Percentiles rank a stretch among this genome's conserved stretches.
Conservation (phyloP, 2,888 invertebrate species). For the Idaea dimidiata region DNA sequence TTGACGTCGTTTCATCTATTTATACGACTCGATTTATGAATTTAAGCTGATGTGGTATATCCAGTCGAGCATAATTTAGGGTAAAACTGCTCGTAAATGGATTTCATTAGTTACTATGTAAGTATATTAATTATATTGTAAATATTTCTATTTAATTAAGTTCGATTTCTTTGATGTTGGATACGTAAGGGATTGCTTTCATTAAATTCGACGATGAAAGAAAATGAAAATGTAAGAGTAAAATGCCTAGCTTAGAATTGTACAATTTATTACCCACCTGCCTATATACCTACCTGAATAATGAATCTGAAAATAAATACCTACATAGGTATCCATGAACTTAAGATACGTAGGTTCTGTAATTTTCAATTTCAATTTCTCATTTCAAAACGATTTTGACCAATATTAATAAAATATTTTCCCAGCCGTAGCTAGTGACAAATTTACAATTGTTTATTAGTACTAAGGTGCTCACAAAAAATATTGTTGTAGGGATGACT, state of each 20-base stretch:
- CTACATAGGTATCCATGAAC: too few relatives aligned
- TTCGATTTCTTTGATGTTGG: not conserved
- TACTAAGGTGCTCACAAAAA: not conserved
- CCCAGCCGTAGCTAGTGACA: not conserved
- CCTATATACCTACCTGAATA: too few relatives aligned
- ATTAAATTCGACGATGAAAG: not conserved
- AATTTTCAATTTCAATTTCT: too few relatives aligned
- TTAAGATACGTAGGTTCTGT: too few relatives aligned
- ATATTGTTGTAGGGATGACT: not conserved
- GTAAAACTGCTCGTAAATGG: not conserved
- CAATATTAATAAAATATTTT: too few relatives aligned
- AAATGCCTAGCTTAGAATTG: not conserved
- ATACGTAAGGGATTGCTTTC: not conserved
- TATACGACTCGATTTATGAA: too few relatives aligned
- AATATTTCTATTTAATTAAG: not conserved
- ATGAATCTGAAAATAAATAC: too few relatives aligned
- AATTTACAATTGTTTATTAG: not conserved
- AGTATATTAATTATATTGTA: not conserved
- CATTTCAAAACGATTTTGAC: too few relatives aligned
- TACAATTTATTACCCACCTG: not conserved
- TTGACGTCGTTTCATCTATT: too few relatives aligned
- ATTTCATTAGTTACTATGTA: not conserved
- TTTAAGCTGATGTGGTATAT: too few relatives aligned
- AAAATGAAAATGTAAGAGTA: not conserved
- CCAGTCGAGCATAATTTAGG: too few relatives aligned